These are phyloP conservation scores for Epinotia brunnichana DNA, from an alignment of 2,888 invertebrate genomes.

Conservation along the genomic window DNA sequence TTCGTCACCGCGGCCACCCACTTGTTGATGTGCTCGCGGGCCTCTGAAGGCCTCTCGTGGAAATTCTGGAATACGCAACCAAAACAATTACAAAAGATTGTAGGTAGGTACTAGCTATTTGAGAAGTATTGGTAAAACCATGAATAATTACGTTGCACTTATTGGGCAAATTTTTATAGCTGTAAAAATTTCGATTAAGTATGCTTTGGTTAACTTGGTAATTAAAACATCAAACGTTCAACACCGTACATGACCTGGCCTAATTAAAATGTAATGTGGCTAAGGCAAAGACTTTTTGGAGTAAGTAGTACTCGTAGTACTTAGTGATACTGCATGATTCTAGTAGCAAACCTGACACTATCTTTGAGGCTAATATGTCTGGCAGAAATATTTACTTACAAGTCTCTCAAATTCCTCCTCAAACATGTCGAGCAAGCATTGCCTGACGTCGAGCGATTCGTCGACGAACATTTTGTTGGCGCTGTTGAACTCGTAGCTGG, in stretches of 20 bases:
- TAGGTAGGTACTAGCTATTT: conserved; percentile 4
- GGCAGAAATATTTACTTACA: conserved; percentile 56
- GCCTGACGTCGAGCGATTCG: conserved; percentile 81
- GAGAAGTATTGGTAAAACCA: conserved; percentile 13
- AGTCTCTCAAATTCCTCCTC: conserved; percentile 85
- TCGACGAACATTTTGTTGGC: conserved; percentile 91
- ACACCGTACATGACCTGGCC: conserved; percentile 5
- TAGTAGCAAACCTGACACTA: background rate
- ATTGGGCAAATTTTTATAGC: conserved; percentile 25
- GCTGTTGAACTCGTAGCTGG: conserved; percentile 88
- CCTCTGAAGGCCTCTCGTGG: conserved; percentile 81
- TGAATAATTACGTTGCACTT: conserved; percentile 13
- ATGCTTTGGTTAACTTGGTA: conserved; percentile 23
- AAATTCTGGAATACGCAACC: conserved; percentile 82
- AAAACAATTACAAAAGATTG: background rate
- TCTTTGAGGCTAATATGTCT: background rate
- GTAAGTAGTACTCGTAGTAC: too few relatives aligned
- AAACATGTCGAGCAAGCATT: conserved; percentile 88
- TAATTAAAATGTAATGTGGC: background rate
- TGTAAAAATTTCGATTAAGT: conserved; percentile 25
- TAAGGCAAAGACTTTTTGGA: background rate
- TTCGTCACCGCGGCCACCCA: conserved; percentile 91
- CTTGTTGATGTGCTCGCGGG: conserved; percentile 87
- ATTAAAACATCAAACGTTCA: conserved; percentile 30
- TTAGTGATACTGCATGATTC: background rate